Base-by-base conservation (phyloP, 2,113 vertebrate species). In the Ginglymostoma cirratum region DNA sequence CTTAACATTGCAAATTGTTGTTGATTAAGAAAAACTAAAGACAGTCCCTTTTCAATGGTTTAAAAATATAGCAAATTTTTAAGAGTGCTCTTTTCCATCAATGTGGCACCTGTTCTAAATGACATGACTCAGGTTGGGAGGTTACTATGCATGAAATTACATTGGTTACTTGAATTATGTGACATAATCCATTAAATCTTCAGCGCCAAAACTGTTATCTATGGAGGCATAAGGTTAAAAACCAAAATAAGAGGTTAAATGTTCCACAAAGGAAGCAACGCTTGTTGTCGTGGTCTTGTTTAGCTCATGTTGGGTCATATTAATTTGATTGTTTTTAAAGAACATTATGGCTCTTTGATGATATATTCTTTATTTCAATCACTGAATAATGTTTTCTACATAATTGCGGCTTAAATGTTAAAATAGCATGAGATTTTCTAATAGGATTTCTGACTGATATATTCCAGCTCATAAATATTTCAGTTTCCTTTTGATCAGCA, bases 371-470 rank as follows among this genome's bases (percentile, higher is more conserved):
- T 69, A 94, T 69, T 94, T 94, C 23, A 94, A 70, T 70, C 93
- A 94, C 12, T 45, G 30, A 65, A 65, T 92, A 30, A 92, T 65
- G 30, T 34, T 61, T 70, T 24, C 19, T 70, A 94, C 92, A 5
- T 69, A 94, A 94, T 69, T 94, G 90, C 65, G 70, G 92, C 2
- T 94, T 67, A 94, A 94, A 94, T 94, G 92, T 67, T 94, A 45
- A 76, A 66, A 69, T 70, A 27, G 38, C 21, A 30, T 94, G 70
- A 61, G 15, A 30, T 94, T 69, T 21, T 70, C 3, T 45, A 27
- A 70, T 70, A 67, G 66, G 42, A 27, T 5, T 48, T 5, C 24
- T 94, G 38, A 94, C 38, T 30, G 66, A 94, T 94, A 42, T 42
- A 94, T 70, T 45, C 67, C 67, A 94, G 66, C 93, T 48, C 93